Percentiles rank a stretch among this genome's conserved stretches.
These are phyloP conservation scores for Thaleichthys pacificus DNA, from an alignment of 2,797 vertebrate genomes.

Conservation along the genomic window DNA sequence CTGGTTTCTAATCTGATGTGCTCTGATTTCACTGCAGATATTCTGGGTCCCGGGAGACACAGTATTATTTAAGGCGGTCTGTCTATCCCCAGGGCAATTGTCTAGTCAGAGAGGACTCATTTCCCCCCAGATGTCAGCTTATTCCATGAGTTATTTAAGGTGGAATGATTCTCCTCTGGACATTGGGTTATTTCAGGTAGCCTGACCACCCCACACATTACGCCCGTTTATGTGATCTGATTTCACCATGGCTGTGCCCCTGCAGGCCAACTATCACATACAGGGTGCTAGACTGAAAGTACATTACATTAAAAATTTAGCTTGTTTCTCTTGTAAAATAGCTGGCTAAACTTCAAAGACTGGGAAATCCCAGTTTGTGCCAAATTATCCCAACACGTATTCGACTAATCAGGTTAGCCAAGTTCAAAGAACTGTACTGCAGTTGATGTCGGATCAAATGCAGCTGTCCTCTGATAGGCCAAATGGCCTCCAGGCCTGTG, in stretches of 20 bases:
- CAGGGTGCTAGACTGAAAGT: not conserved
- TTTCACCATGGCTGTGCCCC: constrained; percentile 20
- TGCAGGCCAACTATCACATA: not conserved
- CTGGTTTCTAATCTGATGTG: not conserved
- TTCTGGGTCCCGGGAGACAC: constrained; percentile 24
- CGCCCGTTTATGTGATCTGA: not conserved
- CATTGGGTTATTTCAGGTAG: constrained; percentile 14
- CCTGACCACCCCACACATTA: constrained; percentile 16
- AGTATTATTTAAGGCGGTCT: constrained; percentile 25
- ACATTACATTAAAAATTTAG: not conserved
- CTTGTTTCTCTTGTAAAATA: too few species aligned
- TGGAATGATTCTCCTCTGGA: constrained; percentile 15
- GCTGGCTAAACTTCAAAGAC: too few species aligned
- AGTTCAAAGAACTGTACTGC: too few species aligned
- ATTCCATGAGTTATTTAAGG: constrained; percentile 23
- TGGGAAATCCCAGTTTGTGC: too few species aligned
- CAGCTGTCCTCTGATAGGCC: too few species aligned
- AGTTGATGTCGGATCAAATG: too few species aligned
- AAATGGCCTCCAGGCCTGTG: too few species aligned
- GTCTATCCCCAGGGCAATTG: constrained; percentile 16
- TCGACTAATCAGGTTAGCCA: too few species aligned
- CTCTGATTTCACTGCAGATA: constrained; percentile 33
- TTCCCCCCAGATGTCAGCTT: constrained; percentile 14
- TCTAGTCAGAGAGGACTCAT: constrained; percentile 25
- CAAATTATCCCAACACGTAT: too few species aligned